Percentiles rank a stretch among this genome's conserved stretches.
Evolutionary conservation across 1,140 invertebrate species (phyloP).

Genomic region (Metopolophium dirhodum): DNA sequence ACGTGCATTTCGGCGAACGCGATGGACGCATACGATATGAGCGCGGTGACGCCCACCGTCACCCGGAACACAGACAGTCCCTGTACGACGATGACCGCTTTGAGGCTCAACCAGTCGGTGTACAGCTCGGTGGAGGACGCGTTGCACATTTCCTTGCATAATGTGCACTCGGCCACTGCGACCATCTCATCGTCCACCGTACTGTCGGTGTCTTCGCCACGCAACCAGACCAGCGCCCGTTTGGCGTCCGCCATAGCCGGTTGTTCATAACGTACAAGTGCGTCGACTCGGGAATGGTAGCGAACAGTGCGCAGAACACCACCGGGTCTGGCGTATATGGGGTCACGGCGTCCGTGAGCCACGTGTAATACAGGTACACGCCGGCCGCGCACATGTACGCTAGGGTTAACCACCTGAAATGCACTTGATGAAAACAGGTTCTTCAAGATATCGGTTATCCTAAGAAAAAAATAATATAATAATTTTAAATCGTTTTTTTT

Average conservation of each 20-base stretch:
- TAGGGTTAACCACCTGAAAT: too few species aligned
- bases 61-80: conserved; percentile 59
- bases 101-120: conserved; percentile 53
- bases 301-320: conserved; percentile 72
- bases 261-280: conserved; percentile 72
- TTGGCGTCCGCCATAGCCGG: conserved; percentile 68
- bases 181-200: too few species aligned
- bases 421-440: too few species aligned
- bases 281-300: conserved; percentile 83
- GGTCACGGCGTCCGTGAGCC: conserved; percentile 72
- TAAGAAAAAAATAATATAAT: too few species aligned
- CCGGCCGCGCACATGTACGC: conserved; percentile 79
- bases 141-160: conserved; percentile 59
- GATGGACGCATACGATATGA: conserved; percentile 60
- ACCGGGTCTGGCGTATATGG: conserved; percentile 68
- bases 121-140: conserved; percentile 59
- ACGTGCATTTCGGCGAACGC: conserved; percentile 59
- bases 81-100: conserved; percentile 59
- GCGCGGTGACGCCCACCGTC: conserved; percentile 59
- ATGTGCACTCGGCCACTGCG: conserved; percentile 58
- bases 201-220: conserved; percentile 64
- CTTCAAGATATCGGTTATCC: too few species aligned
- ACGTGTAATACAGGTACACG: conserved; percentile 73
- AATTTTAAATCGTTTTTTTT: too few species aligned
- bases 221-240: conserved; percentile 69